phyloP scores from a whole-genome alignment of 2,113 vertebrate species.

The Synodontis membranacea region DNA sequence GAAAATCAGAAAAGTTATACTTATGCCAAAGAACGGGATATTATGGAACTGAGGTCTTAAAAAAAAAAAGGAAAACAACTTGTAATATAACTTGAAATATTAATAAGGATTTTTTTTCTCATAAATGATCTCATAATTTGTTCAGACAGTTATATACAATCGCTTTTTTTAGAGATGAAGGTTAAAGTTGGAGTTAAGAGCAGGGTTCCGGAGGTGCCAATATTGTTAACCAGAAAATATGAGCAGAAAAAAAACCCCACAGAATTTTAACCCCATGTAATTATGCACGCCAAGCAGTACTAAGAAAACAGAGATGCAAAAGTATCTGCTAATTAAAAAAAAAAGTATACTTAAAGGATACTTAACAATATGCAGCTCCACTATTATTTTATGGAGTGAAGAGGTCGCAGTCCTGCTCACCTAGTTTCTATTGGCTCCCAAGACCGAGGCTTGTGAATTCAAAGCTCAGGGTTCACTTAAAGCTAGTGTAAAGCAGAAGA shows the following conservation, averaged over 20 bases:
- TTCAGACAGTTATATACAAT: too few relatives aligned
- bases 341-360: too few relatives aligned
- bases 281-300: background rate
- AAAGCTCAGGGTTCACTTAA: background rate
- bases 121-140: too few relatives aligned
- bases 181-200: too few relatives aligned
- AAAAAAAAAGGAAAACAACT: background rate
- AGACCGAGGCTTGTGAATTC: background rate
- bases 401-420: background rate
- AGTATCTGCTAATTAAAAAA: background rate
- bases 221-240: background rate
- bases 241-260: background rate
- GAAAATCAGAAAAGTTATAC: too few relatives aligned
- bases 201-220: too few relatives aligned
- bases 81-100: background rate
- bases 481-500: background rate
- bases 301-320: background rate
- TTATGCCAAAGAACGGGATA: too few relatives aligned
- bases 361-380: background rate
- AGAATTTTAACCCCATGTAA: background rate
- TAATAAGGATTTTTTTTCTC: background rate
- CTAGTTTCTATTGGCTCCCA: background rate
- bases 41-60: too few relatives aligned
- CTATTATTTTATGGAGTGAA: background rate
- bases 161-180: too few relatives aligned